These are phyloP conservation scores for Phaethon lepturus DNA, from an alignment of 2,113 vertebrate genomes.

Conservation along the genomic window DNA sequence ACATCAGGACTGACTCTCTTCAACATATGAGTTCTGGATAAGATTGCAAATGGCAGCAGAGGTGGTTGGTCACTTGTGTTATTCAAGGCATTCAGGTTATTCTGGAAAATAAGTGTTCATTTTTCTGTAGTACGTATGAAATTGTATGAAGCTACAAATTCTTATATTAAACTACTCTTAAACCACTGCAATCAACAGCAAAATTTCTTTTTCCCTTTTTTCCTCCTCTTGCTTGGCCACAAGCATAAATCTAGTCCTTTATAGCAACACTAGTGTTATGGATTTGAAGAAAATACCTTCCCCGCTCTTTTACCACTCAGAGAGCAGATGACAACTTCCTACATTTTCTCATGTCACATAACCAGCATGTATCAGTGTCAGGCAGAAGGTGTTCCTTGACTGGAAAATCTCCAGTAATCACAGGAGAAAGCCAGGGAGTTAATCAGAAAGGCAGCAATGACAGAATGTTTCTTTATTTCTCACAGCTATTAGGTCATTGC, in stretches of 20 bases:
- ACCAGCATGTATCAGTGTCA: conserved; percentile 19
- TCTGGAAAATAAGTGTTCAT: not conserved
- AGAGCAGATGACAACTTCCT: conserved; percentile 39
- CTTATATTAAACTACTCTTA: not conserved
- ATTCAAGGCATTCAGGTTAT: not conserved
- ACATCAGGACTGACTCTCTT: not conserved
- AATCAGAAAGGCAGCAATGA: conserved; percentile 47
- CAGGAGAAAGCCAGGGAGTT: conserved; percentile 40
- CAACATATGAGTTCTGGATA: not conserved
- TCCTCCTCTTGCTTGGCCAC: not conserved
- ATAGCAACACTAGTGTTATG: not conserved
- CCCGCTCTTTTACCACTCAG: not conserved
- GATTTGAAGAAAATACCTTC: not conserved
- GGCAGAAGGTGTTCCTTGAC: conserved; percentile 39
- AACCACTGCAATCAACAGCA: not conserved
- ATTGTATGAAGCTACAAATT: not conserved
- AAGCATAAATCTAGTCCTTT: not conserved
- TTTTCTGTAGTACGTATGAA: too few relatives aligned
- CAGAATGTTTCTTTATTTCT: conserved; percentile 47
- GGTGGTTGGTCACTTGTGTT: not conserved
- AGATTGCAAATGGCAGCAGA: not conserved
- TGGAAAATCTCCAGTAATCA: conserved; percentile 60
- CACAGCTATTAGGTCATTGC: conserved; percentile 38
- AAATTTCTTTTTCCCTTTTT: not conserved
- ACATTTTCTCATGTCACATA: conserved; percentile 20